Evolutionary conservation across 2,888 invertebrate genomes (phyloP).

Genomic region (Pecten maximus): DNA sequence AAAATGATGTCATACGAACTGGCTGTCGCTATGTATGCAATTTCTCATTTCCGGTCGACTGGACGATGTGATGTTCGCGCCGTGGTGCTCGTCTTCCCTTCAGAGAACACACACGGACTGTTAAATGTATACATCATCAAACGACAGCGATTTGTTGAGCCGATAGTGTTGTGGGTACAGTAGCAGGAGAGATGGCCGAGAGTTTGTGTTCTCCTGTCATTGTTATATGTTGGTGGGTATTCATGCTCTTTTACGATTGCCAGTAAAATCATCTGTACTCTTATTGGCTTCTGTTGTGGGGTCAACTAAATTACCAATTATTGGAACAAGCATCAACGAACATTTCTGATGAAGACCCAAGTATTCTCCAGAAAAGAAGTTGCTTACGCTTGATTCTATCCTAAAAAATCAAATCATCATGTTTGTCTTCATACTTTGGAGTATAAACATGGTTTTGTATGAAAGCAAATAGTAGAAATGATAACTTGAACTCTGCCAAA

Average conservation of each 20-base stretch:
- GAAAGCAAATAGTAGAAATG: neutral
- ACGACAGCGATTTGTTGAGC: neutral
- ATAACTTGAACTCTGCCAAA: neutral
- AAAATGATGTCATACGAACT: neutral
- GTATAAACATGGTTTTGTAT: neutral
- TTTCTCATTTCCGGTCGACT: slow-evolving; percentile 24
- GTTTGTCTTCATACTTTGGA: neutral
- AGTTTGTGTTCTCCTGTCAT: neutral
- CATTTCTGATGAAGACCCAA: neutral
- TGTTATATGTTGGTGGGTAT: neutral
- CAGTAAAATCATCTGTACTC: neutral
- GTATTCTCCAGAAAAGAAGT: neutral
- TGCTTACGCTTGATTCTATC: neutral
- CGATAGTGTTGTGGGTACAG: neutral
- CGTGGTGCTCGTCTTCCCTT: neutral
- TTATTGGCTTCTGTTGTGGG: neutral
- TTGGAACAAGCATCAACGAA: neutral
- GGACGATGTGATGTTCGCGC: neutral
- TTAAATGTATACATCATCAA: neutral
- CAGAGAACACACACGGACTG: neutral
- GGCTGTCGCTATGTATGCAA: neutral
- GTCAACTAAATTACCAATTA: neutral
- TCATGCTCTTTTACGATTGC: neutral
- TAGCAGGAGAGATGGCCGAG: neutral
- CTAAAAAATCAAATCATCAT: neutral